Percentiles rank a stretch among this genome's conserved stretches.
phyloP scores from a whole-genome alignment of 2,113 vertebrate species.

The Planiliza haematocheilus region DNA sequence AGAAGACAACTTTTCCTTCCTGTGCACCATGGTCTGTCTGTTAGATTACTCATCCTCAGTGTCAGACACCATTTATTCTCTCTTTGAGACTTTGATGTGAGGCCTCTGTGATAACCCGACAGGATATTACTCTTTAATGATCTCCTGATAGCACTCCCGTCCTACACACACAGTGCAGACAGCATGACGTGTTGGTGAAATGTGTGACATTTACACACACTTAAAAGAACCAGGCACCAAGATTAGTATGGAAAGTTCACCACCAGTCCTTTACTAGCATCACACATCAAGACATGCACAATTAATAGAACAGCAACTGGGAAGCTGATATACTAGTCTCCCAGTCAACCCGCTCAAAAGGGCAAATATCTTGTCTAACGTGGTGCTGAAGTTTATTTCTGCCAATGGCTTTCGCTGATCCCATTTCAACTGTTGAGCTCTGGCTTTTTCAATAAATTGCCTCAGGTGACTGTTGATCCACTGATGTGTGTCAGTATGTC shows the following conservation, averaged over 20 bases:
- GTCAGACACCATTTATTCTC: slow-evolving; percentile 21
- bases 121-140: slow-evolving; percentile 69
- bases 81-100: slow-evolving; percentile 54
- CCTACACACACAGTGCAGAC: slow-evolving; percentile 24
- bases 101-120: slow-evolving; percentile 10
- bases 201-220: background rate
- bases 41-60: slow-evolving; percentile 40
- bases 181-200: slow-evolving; percentile 20
- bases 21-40: slow-evolving; percentile 38
- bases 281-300: background rate
- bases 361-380: background rate
- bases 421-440: background rate
- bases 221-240: background rate
- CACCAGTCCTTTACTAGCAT: background rate
- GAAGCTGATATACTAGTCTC: background rate
- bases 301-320: background rate
- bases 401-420: background rate
- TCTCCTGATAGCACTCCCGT: slow-evolving; percentile 39
- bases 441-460: slow-evolving; percentile 2
- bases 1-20: slow-evolving; percentile 42
- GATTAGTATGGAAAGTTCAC: background rate
- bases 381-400: slow-evolving; percentile 1
- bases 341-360: background rate
- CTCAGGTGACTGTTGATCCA: slow-evolving; percentile 4
- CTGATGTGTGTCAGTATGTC: slow-evolving; percentile 9